Conservation (phyloP, 2,113 vertebrate species). For the Zonotrichia leucophrys region DNA sequence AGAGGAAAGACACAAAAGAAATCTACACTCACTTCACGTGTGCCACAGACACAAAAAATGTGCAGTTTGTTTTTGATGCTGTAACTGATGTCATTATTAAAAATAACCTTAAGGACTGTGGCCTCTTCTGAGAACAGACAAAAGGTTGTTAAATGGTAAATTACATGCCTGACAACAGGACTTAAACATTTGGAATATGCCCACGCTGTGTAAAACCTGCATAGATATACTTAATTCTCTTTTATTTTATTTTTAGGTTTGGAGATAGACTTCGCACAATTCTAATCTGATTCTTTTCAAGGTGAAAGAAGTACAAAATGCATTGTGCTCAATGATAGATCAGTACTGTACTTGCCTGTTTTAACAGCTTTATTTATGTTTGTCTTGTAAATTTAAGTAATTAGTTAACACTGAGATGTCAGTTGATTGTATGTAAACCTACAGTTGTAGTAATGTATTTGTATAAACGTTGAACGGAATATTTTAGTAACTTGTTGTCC, state of each 20-base stretch:
- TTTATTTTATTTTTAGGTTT: conserved; percentile 67
- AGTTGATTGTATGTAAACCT: conserved; percentile 83
- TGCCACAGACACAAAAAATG: conserved; percentile 98
- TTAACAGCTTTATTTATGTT: conserved; percentile 95
- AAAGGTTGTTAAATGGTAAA: conserved; percentile 53
- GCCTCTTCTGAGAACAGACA: conserved; percentile 85
- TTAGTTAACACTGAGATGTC: conserved; percentile 73
- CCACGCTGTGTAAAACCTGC: conserved; percentile 64
- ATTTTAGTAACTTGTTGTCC: conserved; percentile 83
- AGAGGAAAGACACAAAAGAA: conserved; percentile 97
- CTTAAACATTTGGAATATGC: conserved; percentile 47
- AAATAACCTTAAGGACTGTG: conserved; percentile 99
- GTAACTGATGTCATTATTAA: conserved; percentile 99
- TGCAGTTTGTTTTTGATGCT: conserved; percentile 98
- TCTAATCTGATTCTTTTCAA: conserved; percentile 70
- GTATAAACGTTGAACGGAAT: conserved; percentile 77
- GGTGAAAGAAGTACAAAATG: conserved; percentile 62
- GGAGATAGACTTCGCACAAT: conserved; percentile 64
- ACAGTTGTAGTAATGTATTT: conserved; percentile 83
- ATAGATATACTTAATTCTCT: conserved; percentile 64
- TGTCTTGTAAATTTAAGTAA: conserved; percentile 85
- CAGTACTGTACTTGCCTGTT: conserved; percentile 87
- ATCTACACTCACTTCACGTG: conserved; percentile 99
- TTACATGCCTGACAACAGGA: conserved; percentile 36
- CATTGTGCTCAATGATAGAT: conserved; percentile 75